A percentile compares a stretch with the other conserved stretches of the same genome.
These are phyloP conservation scores for Dione vanillae DNA, from an alignment of 2,888 invertebrate genomes.

Conservation along the genomic window DNA sequence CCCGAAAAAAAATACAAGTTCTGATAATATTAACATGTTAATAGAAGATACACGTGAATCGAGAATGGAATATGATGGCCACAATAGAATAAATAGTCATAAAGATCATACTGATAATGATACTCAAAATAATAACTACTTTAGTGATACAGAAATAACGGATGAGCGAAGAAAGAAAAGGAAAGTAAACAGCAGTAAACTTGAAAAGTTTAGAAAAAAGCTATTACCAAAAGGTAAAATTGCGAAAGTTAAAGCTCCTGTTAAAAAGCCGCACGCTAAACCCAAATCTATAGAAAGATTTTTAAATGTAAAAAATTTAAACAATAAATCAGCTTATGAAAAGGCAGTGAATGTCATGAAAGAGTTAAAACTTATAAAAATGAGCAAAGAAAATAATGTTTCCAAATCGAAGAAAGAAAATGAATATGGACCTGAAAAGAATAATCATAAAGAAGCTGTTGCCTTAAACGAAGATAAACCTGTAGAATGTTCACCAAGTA, in stretches of 20 bases:
- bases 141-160: slow-evolving; percentile 14
- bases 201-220: slow-evolving; percentile 62
- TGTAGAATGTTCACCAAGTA: not conserved
- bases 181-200: slow-evolving; percentile 54
- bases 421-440: slow-evolving; percentile 17
- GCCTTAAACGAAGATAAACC: not conserved
- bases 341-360: slow-evolving; percentile 68
- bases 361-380: slow-evolving; percentile 57
- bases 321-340: slow-evolving; percentile 64
- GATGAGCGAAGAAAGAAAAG: slow-evolving; percentile 23
- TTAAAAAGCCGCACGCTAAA: slow-evolving; percentile 48
- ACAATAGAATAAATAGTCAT: not conserved
- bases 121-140: not conserved
- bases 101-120: slow-evolving; percentile 10
- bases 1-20: not conserved
- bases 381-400: slow-evolving; percentile 31
- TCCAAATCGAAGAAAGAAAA: slow-evolving; percentile 17
- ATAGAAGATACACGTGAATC: not conserved
- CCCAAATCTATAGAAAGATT: slow-evolving; percentile 47
- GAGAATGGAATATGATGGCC: not conserved
- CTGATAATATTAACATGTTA: not conserved
- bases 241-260: slow-evolving; percentile 46
- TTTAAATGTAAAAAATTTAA: slow-evolving; percentile 52
- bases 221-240: slow-evolving; percentile 68
- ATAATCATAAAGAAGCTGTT: not conserved